Conservation (phyloP, 2,888 invertebrate species). For the Thera britannica region DNA sequence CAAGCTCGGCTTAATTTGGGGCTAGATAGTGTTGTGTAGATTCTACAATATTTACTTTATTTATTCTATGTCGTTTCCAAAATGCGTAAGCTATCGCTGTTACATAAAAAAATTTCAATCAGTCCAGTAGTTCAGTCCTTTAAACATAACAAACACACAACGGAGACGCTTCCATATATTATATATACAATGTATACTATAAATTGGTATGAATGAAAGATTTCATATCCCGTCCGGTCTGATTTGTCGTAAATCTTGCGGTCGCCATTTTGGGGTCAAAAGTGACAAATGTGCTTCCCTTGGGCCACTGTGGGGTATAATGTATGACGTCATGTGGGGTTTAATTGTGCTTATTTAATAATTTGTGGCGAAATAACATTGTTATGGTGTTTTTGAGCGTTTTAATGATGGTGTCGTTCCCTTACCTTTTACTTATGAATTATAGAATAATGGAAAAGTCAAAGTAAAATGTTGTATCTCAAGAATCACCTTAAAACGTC, state of each 20-base stretch:
- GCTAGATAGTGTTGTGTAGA: too few species aligned
- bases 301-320: constrained; percentile 8
- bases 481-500: too few species aligned
- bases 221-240: constrained; percentile 6
- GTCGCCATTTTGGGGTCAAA: constrained; percentile 15
- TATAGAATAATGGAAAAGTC: neutral
- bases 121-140: neutral
- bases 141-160: neutral
- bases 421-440: neutral
- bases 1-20: too few species aligned
- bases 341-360: constrained; percentile 21
- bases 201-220: neutral
- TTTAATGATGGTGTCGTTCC: neutral
- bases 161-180: neutral
- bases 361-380: constrained; percentile 2
- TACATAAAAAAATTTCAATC: too few species aligned
- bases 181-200: neutral
- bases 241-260: constrained; percentile 20
- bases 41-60: too few species aligned
- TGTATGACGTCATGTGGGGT: neutral
- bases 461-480: too few species aligned
- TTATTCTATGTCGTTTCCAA: too few species aligned
- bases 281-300: constrained; percentile 20
- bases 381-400: neutral
- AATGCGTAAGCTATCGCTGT: too few species aligned